phyloP scores from a whole-genome alignment of 1,140 invertebrate species.

The Atopsyche davidsoni region DNA sequence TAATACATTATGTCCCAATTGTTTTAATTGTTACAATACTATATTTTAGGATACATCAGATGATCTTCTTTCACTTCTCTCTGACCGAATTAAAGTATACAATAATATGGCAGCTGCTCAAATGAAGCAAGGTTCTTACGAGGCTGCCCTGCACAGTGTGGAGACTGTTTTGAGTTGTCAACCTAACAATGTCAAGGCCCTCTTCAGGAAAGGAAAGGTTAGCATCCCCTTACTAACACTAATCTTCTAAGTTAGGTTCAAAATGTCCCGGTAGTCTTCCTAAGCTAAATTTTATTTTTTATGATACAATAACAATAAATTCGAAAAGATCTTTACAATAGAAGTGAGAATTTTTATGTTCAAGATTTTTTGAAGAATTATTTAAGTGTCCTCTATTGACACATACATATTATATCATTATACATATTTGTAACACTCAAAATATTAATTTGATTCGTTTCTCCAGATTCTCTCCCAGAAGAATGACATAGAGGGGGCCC shows the following conservation, averaged over 20 bases:
- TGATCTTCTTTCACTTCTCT: constrained; percentile 56
- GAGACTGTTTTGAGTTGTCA: constrained; percentile 69
- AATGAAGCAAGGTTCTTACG: constrained; percentile 70
- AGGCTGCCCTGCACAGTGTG: constrained; percentile 69
- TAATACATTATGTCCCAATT: too few relatives aligned
- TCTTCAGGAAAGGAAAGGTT: constrained; percentile 75
- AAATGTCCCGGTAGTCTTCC: too few relatives aligned
- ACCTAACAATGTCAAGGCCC: constrained; percentile 77
- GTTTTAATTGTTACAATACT: too few relatives aligned
- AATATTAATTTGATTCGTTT: too few relatives aligned
- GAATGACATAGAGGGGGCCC: constrained; percentile 22
- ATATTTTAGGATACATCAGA: constrained; percentile 45
- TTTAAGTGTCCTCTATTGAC: too few relatives aligned
- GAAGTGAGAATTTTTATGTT: too few relatives aligned
- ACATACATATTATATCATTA: too few relatives aligned
- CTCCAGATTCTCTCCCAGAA: constrained; percentile 25
- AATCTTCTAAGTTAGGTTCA: neutral
- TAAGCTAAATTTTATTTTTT: too few relatives aligned
- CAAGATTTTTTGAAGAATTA: too few relatives aligned
- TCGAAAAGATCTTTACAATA: too few relatives aligned
- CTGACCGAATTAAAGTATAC: constrained; percentile 69
- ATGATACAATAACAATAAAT: too few relatives aligned
- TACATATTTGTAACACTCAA: too few relatives aligned
- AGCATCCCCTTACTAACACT: constrained; percentile 6
- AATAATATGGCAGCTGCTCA: constrained; percentile 83